Percentiles rank a stretch among this genome's conserved stretches.
Conservation (phyloP, 2,888 invertebrate species). For the Ypsolopha scabrella region DNA sequence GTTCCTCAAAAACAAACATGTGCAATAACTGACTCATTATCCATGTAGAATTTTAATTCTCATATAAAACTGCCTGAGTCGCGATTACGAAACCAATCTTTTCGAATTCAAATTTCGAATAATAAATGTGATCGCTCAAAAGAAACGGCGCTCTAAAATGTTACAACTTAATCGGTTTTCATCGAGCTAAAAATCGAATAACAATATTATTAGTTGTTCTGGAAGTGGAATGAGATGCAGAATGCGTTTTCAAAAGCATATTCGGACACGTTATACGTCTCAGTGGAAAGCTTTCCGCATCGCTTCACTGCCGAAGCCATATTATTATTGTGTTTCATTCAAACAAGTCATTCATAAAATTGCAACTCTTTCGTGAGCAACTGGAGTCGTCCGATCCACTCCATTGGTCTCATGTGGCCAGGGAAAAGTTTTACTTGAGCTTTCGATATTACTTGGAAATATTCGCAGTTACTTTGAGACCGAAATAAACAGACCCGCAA, state of each 20-base stretch:
- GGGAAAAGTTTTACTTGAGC: slow-evolving; percentile 4
- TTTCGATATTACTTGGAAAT: too few relatives aligned
- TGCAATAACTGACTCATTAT: too few relatives aligned
- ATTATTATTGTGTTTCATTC: slow-evolving; percentile 61
- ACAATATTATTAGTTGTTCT: slow-evolving; percentile 44
- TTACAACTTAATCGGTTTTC: slow-evolving; percentile 10
- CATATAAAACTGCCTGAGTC: too few relatives aligned
- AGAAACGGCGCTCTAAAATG: not conserved
- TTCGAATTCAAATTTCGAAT: not conserved
- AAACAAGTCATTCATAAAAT: slow-evolving; percentile 68
- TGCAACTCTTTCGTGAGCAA: slow-evolving; percentile 46
- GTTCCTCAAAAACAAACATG: too few relatives aligned
- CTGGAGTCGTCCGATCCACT: slow-evolving; percentile 41
- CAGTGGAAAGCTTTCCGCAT: slow-evolving; percentile 27
- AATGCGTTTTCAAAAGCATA: slow-evolving; percentile 10
- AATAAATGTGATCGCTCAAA: not conserved
- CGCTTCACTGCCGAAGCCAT: slow-evolving; percentile 30
- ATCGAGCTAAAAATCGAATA: slow-evolving; percentile 14
- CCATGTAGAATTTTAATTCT: too few relatives aligned
- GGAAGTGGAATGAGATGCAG: slow-evolving; percentile 24
- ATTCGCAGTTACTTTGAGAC: too few relatives aligned
- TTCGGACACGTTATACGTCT: slow-evolving; percentile 28
- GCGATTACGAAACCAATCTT: too few relatives aligned
- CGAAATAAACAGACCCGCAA: too few relatives aligned
- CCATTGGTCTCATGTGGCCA: slow-evolving; percentile 39